Percentiles rank a stretch among this genome's conserved stretches.
Conservation (phyloP, 2,113 vertebrate species). For the Corythaeola cristata region DNA sequence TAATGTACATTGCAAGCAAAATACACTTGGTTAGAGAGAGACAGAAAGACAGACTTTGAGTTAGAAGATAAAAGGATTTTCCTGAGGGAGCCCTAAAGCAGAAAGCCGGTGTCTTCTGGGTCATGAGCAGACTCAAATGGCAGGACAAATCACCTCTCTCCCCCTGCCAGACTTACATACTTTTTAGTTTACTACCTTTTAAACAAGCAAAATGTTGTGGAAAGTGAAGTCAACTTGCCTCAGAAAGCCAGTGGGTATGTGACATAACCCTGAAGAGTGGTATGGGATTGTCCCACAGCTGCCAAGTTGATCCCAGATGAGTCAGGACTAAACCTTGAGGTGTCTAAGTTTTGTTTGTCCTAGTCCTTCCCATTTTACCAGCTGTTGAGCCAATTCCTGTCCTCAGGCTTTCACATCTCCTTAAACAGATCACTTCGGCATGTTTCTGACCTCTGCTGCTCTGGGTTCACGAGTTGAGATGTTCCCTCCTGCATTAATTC, state of each 20-base stretch:
- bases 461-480: not conserved
- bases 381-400: not conserved
- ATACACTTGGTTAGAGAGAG: not conserved
- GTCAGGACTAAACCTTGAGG: not conserved
- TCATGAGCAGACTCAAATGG: not conserved
- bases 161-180: not conserved
- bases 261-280: not conserved
- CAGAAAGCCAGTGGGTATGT: not conserved
- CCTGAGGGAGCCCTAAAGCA: not conserved
- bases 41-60: not conserved
- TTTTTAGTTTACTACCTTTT: not conserved
- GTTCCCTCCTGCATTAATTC: not conserved
- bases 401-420: not conserved
- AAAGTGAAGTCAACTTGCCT: not conserved
- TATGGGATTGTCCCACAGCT: not conserved
- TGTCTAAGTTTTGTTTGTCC: not conserved
- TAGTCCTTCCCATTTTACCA: not conserved
- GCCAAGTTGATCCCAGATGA: not conserved
- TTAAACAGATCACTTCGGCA: not conserved
- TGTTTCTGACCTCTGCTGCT: not conserved
- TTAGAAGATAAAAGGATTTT: not conserved
- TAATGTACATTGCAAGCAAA: not conserved
- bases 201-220: not conserved
- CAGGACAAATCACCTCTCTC: not conserved
- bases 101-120: not conserved